These are phyloP conservation scores for Drosophila colorata DNA, from an alignment of 2,888 invertebrate genomes.

Conservation along the genomic window DNA sequence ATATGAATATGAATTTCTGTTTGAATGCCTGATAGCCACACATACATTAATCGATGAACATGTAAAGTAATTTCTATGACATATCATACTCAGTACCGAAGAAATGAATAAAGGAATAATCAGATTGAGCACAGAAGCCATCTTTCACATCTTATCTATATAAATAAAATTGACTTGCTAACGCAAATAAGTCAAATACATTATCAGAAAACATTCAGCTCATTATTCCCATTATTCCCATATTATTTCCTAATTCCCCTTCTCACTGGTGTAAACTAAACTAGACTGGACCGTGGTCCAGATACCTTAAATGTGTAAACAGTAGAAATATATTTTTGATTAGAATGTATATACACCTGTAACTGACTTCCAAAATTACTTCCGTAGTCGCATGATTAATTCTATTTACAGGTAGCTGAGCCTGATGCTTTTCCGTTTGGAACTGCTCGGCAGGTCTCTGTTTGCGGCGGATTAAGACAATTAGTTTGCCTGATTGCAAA, in stretches of 20 bases:
- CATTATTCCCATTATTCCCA: too few relatives aligned
- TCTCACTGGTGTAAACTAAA: too few relatives aligned
- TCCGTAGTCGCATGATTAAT: slow-evolving; percentile 32
- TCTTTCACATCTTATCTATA: too few relatives aligned
- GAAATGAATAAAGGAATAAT: slow-evolving; percentile 1
- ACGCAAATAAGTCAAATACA: too few relatives aligned
- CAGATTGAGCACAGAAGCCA: too few relatives aligned
- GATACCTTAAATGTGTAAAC: too few relatives aligned
- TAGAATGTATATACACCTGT: slow-evolving; percentile 17
- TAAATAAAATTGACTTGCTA: too few relatives aligned
- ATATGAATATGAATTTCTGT: slow-evolving; percentile 65
- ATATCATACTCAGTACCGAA: too few relatives aligned
- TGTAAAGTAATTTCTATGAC: slow-evolving; percentile 52
- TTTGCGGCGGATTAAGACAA: slow-evolving; percentile 52
- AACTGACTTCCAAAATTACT: slow-evolving; percentile 24
- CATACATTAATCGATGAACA: slow-evolving; percentile 49
- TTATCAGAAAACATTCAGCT: too few relatives aligned
- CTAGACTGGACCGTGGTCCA: too few relatives aligned
- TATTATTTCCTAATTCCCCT: too few relatives aligned
- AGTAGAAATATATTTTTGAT: too few relatives aligned
- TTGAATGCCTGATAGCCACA: slow-evolving; percentile 4
- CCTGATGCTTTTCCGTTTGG: slow-evolving; percentile 4
- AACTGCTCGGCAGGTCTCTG: slow-evolving; percentile 16
- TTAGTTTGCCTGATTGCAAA: slow-evolving; percentile 58
- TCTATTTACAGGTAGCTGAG: slow-evolving; percentile 16